Percentiles rank a stretch among this genome's conserved stretches.
These are phyloP conservation scores for Drosophila putrida DNA, from an alignment of 2,888 invertebrate genomes.

Conservation along the genomic window DNA sequence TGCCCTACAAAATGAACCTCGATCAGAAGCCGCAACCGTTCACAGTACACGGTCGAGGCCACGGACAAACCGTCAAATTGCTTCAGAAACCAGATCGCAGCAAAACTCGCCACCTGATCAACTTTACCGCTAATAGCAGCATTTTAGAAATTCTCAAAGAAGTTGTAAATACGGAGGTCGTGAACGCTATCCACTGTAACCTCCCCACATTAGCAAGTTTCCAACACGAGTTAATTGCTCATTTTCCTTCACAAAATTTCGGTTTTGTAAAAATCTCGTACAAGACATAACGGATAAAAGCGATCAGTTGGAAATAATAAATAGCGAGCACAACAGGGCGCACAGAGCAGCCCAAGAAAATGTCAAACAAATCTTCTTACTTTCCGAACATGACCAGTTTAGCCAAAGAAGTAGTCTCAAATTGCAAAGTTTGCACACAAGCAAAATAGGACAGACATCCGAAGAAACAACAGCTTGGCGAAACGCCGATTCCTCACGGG, in stretches of 20 bases:
- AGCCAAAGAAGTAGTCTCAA: neutral
- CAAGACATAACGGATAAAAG: neutral
- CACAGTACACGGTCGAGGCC: too few species aligned
- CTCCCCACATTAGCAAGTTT: neutral
- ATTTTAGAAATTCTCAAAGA: neutral
- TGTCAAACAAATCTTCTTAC: neutral
- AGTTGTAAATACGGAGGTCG: neutral
- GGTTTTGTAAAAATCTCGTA: neutral
- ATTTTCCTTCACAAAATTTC: neutral
- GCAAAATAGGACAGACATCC: too few species aligned
- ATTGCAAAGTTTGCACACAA: neutral
- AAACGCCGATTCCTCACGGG: neutral
- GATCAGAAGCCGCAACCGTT: too few species aligned
- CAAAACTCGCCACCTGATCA: neutral
- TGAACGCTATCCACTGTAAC: neutral
- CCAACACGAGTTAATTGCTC: neutral
- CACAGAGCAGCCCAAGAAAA: too few species aligned
- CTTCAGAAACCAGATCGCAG: conserved; percentile 2
- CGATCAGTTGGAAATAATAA: neutral
- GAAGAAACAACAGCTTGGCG: neutral
- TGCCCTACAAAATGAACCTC: too few species aligned
- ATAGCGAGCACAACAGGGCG: neutral
- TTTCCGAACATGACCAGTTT: neutral
- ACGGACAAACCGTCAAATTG: too few species aligned
- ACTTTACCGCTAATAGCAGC: neutral